Evolutionary conservation across 2,888 invertebrate genomes (phyloP), one percentile per base, ranked within the genome.

Genomic region (Eledona agricola): DNA sequence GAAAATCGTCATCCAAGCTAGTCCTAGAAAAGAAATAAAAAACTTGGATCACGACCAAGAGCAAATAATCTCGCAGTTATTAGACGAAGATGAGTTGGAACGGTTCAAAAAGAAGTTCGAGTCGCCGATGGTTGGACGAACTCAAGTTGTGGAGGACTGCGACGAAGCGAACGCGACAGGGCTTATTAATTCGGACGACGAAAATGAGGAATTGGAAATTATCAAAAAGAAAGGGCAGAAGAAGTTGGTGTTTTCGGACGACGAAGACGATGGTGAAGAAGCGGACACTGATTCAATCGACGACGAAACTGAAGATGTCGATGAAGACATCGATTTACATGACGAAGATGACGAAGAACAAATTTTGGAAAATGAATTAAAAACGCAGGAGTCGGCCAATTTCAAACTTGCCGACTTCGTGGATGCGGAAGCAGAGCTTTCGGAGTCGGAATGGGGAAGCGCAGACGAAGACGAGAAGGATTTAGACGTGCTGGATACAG

Each of bases 391-490:
- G 22, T 13, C 37, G 4, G 4, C 4, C 2, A 35, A 26, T 28
- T 50, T 59, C 3, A 82, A 83, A 35, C 80, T 81, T 0, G 75
- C 79, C 1, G 88, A 89, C 37, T 96, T 93, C 78, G 80, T 96
- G 42, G 96, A 96, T 61, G 83, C 87, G 22, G 96, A 96, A 77
- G 96, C 96, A 0, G 96, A 96, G 68, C 76, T 96, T 17, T 93
- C 93, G 0, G 96, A 94, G 68, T 92, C 90, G 1, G 94, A 94
- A 60, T 91, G 89, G 86, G 92, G 86, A 0, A 92, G 92, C 29
- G 93, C 85, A 0, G 94, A 94, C 69, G 95, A 91, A 75, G 92
- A 94, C 73, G 92, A 93, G 75, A 82, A 82, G 19, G 86, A 84
- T 45, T 74, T 89, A 65, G 94, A 95, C 71, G 79, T 82, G 40